Conservation (phyloP, 2,888 invertebrate species). For the Nemoura dubitans region DNA sequence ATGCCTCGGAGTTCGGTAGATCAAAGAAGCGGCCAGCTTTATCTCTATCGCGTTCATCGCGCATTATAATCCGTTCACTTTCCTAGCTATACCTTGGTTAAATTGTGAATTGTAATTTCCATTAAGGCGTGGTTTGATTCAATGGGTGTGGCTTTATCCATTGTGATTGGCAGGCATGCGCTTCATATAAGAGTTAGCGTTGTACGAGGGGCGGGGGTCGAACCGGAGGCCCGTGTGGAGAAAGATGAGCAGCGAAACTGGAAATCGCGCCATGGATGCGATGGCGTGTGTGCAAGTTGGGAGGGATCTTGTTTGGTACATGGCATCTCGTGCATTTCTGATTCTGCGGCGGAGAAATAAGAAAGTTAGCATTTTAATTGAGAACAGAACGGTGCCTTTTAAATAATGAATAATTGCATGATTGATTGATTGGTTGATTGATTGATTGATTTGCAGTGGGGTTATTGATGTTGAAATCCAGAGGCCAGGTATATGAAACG, state of each 20-base stretch:
- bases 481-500: too few species aligned
- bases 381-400: not conserved
- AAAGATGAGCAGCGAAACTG: conserved; percentile 2
- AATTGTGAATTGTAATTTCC: conserved; percentile 27
- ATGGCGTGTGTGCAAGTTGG: not conserved
- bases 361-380: not conserved
- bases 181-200: not conserved
- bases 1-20: conserved; percentile 16
- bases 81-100: not conserved
- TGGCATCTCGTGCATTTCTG: not conserved
- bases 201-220: conserved; percentile 18
- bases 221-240: conserved; percentile 1
- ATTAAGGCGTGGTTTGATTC: conserved; percentile 7
- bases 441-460: too few species aligned
- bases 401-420: not conserved
- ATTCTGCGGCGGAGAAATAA: not conserved
- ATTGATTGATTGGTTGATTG: not conserved
- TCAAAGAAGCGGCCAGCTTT: conserved; percentile 28
- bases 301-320: not conserved
- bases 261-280: not conserved
- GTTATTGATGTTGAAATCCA: too few species aligned
- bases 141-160: conserved; percentile 27
- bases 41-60: conserved; percentile 19
- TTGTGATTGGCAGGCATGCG: conserved; percentile 46
- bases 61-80: not conserved